phyloP scores from a whole-genome alignment of 2,797 vertebrate species.

The Pseudocheirus occidentalis region DNA sequence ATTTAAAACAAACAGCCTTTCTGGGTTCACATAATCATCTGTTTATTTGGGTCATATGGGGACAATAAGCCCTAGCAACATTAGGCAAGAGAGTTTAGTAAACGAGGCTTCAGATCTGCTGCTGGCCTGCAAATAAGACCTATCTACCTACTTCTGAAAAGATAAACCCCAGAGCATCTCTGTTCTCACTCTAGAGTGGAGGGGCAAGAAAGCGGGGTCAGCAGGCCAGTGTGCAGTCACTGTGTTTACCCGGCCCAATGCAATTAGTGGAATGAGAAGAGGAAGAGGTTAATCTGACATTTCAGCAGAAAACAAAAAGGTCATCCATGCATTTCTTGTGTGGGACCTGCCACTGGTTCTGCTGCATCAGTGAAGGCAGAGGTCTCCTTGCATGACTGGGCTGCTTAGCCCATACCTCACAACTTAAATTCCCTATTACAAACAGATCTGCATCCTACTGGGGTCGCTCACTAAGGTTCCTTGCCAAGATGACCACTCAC shows the following conservation, averaged over 20 bases:
- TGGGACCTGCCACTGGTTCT: not conserved
- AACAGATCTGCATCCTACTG: not conserved
- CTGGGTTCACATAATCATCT: slow-evolving; percentile 75
- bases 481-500: not conserved
- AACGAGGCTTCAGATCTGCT: slow-evolving; percentile 32
- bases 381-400: not conserved
- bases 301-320: slow-evolving; percentile 43
- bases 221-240: not conserved
- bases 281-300: slow-evolving; percentile 40
- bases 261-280: slow-evolving; percentile 33
- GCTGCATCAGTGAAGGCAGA: not conserved
- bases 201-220: not conserved
- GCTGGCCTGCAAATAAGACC: slow-evolving; percentile 41
- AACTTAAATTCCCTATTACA: not conserved
- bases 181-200: not conserved
- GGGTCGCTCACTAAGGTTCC: not conserved
- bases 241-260: not conserved
- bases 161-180: not conserved
- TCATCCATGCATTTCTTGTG: not conserved
- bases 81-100: slow-evolving; percentile 71
- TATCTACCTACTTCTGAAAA: not conserved
- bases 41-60: slow-evolving; percentile 79
- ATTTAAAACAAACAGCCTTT: slow-evolving; percentile 79
- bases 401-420: not conserved
- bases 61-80: slow-evolving; percentile 73